These are phyloP conservation scores for Hydrolagus colliei DNA, from an alignment of 2,797 vertebrate genomes.

Conservation along the genomic window DNA sequence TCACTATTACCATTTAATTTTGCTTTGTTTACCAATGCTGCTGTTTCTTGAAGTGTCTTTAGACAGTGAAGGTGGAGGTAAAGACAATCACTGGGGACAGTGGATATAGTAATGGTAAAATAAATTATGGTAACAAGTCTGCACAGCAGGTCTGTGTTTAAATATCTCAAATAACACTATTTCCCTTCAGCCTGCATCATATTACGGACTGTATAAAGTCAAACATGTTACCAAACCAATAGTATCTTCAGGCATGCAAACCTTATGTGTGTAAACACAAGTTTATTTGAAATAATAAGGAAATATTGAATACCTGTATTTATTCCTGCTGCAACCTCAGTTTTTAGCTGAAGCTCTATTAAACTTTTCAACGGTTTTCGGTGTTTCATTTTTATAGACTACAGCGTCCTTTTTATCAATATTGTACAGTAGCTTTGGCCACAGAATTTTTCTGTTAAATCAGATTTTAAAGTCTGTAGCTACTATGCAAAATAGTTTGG, in stretches of 20 bases:
- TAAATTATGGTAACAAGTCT: slow-evolving; percentile 32
- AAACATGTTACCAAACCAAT: slow-evolving; percentile 38
- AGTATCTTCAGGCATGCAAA: slow-evolving; percentile 44
- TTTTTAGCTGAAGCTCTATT: slow-evolving; percentile 53
- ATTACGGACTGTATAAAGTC: slow-evolving; percentile 51
- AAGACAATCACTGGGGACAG: background rate
- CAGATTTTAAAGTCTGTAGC: slow-evolving; percentile 13
- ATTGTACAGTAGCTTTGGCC: slow-evolving; percentile 15
- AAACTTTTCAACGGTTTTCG: slow-evolving; percentile 46
- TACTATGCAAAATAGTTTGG: slow-evolving; percentile 10
- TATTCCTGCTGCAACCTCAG: slow-evolving; percentile 47
- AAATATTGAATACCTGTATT: slow-evolving; percentile 45
- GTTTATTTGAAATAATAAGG: slow-evolving; percentile 41
- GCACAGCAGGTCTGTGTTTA: slow-evolving; percentile 48
- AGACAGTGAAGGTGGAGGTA: background rate
- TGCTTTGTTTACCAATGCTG: slow-evolving; percentile 42
- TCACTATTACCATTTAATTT: slow-evolving; percentile 55
- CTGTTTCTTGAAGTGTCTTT: slow-evolving; percentile 2
- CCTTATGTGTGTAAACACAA: slow-evolving; percentile 49
- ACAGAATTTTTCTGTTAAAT: slow-evolving; percentile 4
- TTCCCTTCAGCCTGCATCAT: slow-evolving; percentile 47
- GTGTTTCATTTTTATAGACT: slow-evolving; percentile 40
- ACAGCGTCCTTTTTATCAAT: slow-evolving; percentile 31
- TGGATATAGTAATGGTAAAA: background rate
- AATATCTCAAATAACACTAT: slow-evolving; percentile 39